Base-by-base conservation (phyloP, 1,140 invertebrate genomes). In the Drosophila ohnishii region DNA sequence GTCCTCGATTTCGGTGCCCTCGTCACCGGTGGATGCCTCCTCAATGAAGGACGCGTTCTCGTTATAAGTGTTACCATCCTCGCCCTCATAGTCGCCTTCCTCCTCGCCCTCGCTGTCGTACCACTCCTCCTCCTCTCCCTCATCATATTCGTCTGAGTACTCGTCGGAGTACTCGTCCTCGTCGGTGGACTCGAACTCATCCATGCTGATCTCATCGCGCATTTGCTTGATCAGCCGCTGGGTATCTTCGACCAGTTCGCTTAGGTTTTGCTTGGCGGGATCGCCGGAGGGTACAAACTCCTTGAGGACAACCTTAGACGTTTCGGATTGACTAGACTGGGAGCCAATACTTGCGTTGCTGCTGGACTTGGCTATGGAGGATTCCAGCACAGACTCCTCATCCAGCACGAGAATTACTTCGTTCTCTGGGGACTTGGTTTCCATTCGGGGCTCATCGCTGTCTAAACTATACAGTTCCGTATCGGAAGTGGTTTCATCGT, bases 171-270 rank as follows among this genome's bases (percentile, higher is more conserved):
- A 92, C 14, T 93, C 92, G 22, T 93, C 92, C 25, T 93, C 92
- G 61, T 92, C 92, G 6, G 85, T 89, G 59, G 92, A 92, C 67
- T 93, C 93, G 71, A 93, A 93, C 53, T 94, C 94, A 85, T 94
- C 93, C 57, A 93, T 93, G 77, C 93, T 93, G 63, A 94, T 94
- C 92, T 94, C 94, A 66, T 94, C 93, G 83, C 93, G 93, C 93
- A 94, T 94, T 92, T 94, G 93, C 65, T 94, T 93, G 48, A 94
- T 94, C 60, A 94, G 69, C 37, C 92, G 92, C 80, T 94, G 93
- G 10, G 94, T 94, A 50, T 93, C 93, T 58, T 93, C 92, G 5
- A 94, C 93, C 34, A 94, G 92, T 65, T 93, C 93, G 55, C 91
- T 93, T 3, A 94, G 90, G 78, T 94, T 93, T 64, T 92, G 93